A percentile compares a stretch with the other conserved stretches of the same genome.
Conservation (phyloP, 2,113 vertebrate species). For the Microtus pennsylvanicus region DNA sequence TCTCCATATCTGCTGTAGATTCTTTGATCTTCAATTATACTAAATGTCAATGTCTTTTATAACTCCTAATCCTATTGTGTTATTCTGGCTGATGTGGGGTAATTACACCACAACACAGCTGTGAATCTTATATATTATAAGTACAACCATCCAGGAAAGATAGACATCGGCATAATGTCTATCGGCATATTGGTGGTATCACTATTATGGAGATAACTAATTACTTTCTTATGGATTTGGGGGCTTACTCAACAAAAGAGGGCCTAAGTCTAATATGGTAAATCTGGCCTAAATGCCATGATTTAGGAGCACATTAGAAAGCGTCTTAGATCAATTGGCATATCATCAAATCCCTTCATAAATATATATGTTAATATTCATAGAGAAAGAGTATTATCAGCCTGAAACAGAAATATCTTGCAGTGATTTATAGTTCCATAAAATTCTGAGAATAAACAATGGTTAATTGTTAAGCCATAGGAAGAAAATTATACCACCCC, state of each 20-base stretch:
- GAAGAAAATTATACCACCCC: not conserved
- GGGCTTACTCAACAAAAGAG: not conserved
- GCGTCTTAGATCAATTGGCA: not conserved
- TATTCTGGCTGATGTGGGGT: not conserved
- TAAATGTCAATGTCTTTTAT: not conserved
- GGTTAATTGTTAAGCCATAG: not conserved
- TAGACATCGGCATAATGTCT: too few relatives aligned
- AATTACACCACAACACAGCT: too few relatives aligned
- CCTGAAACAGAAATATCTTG: not conserved
- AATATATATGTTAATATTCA: not conserved
- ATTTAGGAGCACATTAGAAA: not conserved
- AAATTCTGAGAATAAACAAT: not conserved
- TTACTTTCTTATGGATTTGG: not conserved
- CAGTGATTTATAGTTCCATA: not conserved
- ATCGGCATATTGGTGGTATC: not conserved
- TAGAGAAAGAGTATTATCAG: not conserved
- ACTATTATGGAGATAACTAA: not conserved
- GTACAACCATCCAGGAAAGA: too few relatives aligned
- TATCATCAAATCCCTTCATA: not conserved
- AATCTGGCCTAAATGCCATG: not conserved
- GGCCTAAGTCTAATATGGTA: not conserved
- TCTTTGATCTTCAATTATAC: not conserved
- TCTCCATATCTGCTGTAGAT: not conserved
- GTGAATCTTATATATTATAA: not conserved
- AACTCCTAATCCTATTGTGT: not conserved